Percentiles rank a stretch among this genome's conserved stretches.
Conservation (phyloP, 2,797 vertebrate species). For the Heliangelus exortis region DNA sequence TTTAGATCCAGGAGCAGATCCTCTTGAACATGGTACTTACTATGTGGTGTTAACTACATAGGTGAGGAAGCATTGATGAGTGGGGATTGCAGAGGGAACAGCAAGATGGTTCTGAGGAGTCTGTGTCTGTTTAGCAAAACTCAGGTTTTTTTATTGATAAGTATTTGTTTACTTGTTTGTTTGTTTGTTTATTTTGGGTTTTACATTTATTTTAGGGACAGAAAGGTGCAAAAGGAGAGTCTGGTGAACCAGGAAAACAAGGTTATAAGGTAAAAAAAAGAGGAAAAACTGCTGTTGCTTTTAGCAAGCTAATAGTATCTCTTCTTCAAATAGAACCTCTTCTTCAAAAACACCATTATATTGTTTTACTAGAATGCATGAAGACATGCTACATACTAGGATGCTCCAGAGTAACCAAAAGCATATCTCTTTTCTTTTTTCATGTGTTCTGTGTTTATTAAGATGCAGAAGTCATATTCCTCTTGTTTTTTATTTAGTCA, state of each 20-base stretch:
- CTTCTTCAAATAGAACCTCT: background rate
- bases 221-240: constrained; percentile 94
- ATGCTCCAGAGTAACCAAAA: background rate
- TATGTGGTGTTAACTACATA: background rate
- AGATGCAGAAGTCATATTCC: background rate
- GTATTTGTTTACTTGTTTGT: background rate
- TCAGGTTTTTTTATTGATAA: background rate
- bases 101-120: background rate
- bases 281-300: background rate
- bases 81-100: background rate
- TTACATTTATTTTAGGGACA: constrained; percentile 85
- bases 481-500: constrained; percentile 2
- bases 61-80: background rate
- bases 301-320: background rate
- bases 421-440: background rate
- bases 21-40: background rate
- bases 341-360: background rate
- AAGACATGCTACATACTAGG: background rate
- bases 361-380: background rate
- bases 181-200: background rate
- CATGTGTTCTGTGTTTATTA: background rate
- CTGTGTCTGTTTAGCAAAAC: background rate
- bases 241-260: constrained; percentile 96
- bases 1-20: background rate
- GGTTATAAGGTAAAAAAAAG: constrained; percentile 90